Conservation (phyloP, 1,140 invertebrate species). For the Frieseomelitta varia region DNA sequence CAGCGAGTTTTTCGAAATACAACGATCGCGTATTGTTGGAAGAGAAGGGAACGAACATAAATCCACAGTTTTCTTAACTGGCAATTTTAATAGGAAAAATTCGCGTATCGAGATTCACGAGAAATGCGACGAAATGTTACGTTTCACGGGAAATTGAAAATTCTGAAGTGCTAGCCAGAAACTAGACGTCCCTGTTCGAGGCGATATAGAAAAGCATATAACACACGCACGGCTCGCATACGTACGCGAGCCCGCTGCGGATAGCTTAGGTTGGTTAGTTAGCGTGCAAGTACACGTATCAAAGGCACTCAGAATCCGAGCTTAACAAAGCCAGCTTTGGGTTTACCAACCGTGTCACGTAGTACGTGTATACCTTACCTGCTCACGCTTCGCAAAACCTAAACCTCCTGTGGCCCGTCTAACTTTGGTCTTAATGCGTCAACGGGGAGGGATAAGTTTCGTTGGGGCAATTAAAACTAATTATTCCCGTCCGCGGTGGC, state of each 20-base stretch:
- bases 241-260: conserved; percentile 51
- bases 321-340: conserved; percentile 81
- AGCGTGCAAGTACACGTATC: conserved; percentile 83
- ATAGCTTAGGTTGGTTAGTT: conserved; percentile 83
- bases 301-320: conserved; percentile 83
- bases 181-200: conserved; percentile 29
- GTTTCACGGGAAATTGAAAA: neutral
- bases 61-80: neutral
- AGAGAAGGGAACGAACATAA: neutral
- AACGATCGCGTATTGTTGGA: neutral
- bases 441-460: conserved; percentile 75
- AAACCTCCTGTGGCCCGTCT: conserved; percentile 72
- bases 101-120: neutral
- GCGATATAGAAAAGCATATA: conserved; percentile 21
- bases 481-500: conserved; percentile 65
- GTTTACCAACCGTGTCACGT: conserved; percentile 82
- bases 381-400: conserved; percentile 77
- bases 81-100: neutral
- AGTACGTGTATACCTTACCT: conserved; percentile 80
- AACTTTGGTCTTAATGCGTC: conserved; percentile 79
- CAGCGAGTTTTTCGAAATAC: neutral
- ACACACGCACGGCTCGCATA: conserved; percentile 30
- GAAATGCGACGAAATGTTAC: neutral
- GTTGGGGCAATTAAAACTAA: conserved; percentile 78
- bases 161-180: neutral